These are phyloP conservation scores for Byasa hedistus DNA, from an alignment of 2,888 invertebrate species.

Conservation along the genomic window DNA sequence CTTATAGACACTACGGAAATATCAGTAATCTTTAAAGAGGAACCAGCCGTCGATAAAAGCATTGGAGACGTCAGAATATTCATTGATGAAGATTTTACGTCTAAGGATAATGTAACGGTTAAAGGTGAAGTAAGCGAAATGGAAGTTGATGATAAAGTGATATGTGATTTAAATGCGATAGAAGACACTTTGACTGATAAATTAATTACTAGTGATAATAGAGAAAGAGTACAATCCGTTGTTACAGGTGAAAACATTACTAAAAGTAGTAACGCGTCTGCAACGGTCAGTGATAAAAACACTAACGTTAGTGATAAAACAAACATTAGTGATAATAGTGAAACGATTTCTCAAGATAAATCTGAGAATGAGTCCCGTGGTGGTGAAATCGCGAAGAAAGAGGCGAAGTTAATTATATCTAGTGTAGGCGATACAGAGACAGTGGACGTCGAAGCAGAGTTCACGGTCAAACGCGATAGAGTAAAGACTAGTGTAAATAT, in stretches of 20 bases:
- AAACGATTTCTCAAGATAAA: conserved; percentile 47
- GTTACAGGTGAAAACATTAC: conserved; percentile 7
- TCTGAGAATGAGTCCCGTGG: conserved; percentile 47
- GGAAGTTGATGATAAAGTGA: conserved; percentile 3
- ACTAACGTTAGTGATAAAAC: conserved; percentile 36
- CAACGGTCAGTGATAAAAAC: conserved; percentile 34
- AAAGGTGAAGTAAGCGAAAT: conserved; percentile 8
- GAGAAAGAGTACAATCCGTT: conserved; percentile 18
- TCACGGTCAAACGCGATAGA: conserved; percentile 49
- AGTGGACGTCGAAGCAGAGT: conserved; percentile 49
- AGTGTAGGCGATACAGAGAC: conserved; percentile 48
- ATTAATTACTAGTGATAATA: conserved; percentile 10
- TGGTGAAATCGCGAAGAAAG: conserved; percentile 47
- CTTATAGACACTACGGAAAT: conserved; percentile 15
- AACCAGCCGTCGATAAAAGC: neutral
- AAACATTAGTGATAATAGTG: conserved; percentile 45
- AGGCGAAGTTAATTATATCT: conserved; percentile 53
- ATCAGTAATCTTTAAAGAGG: conserved; percentile 12
- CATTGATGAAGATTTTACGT: neutral
- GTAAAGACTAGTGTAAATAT: conserved; percentile 40
- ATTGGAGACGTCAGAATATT: neutral
- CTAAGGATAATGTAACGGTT: conserved; percentile 10
- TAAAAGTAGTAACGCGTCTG: conserved; percentile 21
- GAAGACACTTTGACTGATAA: conserved; percentile 18
- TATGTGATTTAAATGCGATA: conserved; percentile 19